Evolutionary conservation across 2,113 vertebrate species (phyloP), one percentile per base, ranked within the genome.

Genomic region (Scalopus aquaticus): DNA sequence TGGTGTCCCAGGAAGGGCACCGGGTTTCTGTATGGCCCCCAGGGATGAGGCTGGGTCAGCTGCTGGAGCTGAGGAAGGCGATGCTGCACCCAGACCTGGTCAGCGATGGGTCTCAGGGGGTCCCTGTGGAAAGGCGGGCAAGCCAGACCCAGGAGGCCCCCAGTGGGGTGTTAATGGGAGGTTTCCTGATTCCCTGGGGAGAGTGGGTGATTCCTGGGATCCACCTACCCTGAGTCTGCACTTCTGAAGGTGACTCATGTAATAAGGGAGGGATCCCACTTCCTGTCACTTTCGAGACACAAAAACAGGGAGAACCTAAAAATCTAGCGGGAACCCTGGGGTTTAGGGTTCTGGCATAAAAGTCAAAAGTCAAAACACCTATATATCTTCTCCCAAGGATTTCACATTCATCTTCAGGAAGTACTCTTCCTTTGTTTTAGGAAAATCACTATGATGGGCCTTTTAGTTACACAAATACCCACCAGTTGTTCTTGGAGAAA

Each of bases 391-490:
- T 44, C 37, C 60, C 8, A 16, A 20, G 56, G 73, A 87, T 26
- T 51, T 73, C 76, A 17, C 10, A 26, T 49, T 70, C 35, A 30
- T 51, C 72, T 89, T 54, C 69, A 82, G 42, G 13, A 46, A 86
- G n/a, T 30, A 76, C 28, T 39, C 76, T 30, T 79, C 6, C 49
- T 86, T 77, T 28, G 28, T 67, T 80, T 88, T 84, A 86, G 67
- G 74, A 60, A 96, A 95, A 92, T 90, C 35, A 11, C 7, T 84
- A 13, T 32, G 77, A 70, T 72, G 6, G 73, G 72, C 76, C 87
- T 91, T 91, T 89, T 73, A 89, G 92, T 94, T 90, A 93, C 88
- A 77, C 54, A 79, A 73, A 94, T n/a, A 67, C 60, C 77, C 24
- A 26, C 73, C 0, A 2, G 88, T 95, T 95, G 92, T 95, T 96